A percentile compares a stretch with the other conserved stretches of the same genome.
Evolutionary conservation across 2,113 vertebrate genomes (phyloP).

Genomic region (Prunella himalayana): DNA sequence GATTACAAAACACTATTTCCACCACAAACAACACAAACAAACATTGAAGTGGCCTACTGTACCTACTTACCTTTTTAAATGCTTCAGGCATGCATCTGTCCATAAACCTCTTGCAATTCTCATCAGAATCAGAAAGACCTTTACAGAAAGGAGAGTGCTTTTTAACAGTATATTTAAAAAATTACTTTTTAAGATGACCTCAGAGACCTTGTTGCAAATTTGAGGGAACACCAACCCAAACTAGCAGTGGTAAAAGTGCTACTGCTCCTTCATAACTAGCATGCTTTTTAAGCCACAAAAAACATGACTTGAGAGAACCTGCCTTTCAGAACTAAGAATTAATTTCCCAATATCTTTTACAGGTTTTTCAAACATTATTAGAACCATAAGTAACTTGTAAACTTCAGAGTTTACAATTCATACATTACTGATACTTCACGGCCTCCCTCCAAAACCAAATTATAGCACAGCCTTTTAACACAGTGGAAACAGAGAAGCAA

Average conservation of each 20-base stretch:
- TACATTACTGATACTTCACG: background rate
- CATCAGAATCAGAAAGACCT: constrained; percentile 97
- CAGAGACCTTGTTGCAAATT: background rate
- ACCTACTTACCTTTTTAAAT: constrained; percentile 91
- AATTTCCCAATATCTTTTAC: background rate
- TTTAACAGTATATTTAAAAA: background rate
- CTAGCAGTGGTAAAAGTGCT: background rate
- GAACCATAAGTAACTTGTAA: background rate
- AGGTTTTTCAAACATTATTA: background rate
- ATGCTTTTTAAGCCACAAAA: background rate
- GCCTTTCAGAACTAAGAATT: background rate
- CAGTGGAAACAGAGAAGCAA: background rate
- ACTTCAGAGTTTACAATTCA: background rate
- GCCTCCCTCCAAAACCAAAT: background rate
- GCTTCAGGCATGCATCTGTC: constrained; percentile 99
- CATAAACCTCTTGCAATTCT: constrained; percentile 96
- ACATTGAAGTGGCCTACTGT: background rate
- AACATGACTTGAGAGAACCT: background rate
- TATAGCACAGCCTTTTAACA: background rate
- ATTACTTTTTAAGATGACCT: background rate
- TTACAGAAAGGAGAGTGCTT: constrained; percentile 31
- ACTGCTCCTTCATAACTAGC: background rate
- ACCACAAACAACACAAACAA: background rate
- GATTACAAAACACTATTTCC: background rate
- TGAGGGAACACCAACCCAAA: background rate